Evolutionary conservation across 2,888 invertebrate species (phyloP).

Genomic region (Drosophila algonquin): DNA sequence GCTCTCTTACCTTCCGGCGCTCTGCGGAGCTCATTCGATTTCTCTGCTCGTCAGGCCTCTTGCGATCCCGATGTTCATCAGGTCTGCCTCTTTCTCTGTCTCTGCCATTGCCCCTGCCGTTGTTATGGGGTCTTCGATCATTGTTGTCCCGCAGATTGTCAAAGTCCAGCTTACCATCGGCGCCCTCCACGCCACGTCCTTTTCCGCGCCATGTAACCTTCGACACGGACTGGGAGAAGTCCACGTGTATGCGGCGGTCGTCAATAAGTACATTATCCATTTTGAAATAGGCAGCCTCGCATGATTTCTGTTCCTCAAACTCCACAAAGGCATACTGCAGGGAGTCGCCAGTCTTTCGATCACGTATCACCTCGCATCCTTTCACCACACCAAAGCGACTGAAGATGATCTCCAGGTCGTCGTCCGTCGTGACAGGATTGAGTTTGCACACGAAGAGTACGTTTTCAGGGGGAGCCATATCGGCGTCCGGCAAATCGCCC

Average conservation of each 20-base stretch:
- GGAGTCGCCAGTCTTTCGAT: constrained; percentile 95
- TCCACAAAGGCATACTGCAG: constrained; percentile 99
- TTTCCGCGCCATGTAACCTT: constrained; percentile 96
- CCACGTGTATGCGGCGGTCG: constrained; percentile 99
- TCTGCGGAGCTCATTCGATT: constrained; percentile 55
- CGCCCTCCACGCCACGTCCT: constrained; percentile 88
- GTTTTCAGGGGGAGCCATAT: constrained; percentile 99
- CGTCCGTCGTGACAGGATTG: constrained; percentile 98
- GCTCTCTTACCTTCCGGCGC: constrained; percentile 65
- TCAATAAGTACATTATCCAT: constrained; percentile 99
- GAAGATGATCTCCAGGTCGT: constrained; percentile 98
- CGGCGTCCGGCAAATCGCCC: constrained; percentile 98
- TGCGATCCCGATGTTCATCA: constrained; percentile 4
- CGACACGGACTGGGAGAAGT: constrained; percentile 99
- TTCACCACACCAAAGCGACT: constrained; percentile 97
- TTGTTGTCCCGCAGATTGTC: constrained; percentile 66
- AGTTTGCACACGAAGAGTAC: constrained; percentile 99
- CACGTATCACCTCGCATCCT: constrained; percentile 97
- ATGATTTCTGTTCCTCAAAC: constrained; percentile 95
- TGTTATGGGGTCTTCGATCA: constrained; percentile 11
- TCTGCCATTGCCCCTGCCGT: constrained; percentile 9
- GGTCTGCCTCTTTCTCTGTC: neutral
- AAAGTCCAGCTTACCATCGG: constrained; percentile 74
- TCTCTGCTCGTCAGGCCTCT: constrained; percentile 10
- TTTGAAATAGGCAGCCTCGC: constrained; percentile 99